phyloP scores from a whole-genome alignment of 2,888 invertebrate genomes.

The Rhagium mordax region DNA sequence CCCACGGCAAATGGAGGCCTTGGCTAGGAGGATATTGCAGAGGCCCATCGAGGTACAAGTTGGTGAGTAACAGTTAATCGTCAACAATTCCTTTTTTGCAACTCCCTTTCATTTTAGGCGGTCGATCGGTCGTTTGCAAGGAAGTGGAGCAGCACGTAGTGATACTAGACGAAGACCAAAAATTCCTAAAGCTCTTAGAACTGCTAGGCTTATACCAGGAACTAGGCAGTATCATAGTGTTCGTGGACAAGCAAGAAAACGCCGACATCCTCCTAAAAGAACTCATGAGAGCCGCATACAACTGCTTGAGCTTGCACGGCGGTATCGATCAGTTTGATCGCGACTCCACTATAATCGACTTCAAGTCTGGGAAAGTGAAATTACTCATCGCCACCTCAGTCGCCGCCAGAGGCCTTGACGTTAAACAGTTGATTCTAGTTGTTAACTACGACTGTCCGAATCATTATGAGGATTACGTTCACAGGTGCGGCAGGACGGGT shows the following conservation, averaged over 20 bases:
- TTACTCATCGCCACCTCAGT: constrained; percentile 98
- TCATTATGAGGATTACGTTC: constrained; percentile 99
- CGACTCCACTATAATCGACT: constrained; percentile 97
- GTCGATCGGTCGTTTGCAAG: constrained; percentile 96
- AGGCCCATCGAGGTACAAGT: constrained; percentile 98
- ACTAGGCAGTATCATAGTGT: constrained; percentile 94
- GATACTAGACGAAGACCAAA: constrained; percentile 95
- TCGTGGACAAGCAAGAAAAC: constrained; percentile 98
- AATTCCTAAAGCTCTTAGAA: constrained; percentile 97
- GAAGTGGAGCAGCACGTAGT: constrained; percentile 97
- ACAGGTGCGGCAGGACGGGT: constrained; percentile 93
- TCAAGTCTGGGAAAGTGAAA: constrained; percentile 91
- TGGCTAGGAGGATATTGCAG: constrained; percentile 93
- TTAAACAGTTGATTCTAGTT: constrained; percentile 96
- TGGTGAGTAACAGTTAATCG: constrained; percentile 43
- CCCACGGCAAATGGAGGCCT: constrained; percentile 98
- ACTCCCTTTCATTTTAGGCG: constrained; percentile 65
- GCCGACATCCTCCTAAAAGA: constrained; percentile 95
- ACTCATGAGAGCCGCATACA: constrained; percentile 96
- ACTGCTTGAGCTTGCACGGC: constrained; percentile 97
- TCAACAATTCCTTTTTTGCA: not conserved
- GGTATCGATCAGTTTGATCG: constrained; percentile 99
- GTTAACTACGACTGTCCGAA: constrained; percentile 99
- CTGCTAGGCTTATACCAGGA: constrained; percentile 96
- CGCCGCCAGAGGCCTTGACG: constrained; percentile 98